These are phyloP conservation scores for Tachycineta bicolor DNA, from an alignment of 2,113 vertebrate species.

Conservation along the genomic window DNA sequence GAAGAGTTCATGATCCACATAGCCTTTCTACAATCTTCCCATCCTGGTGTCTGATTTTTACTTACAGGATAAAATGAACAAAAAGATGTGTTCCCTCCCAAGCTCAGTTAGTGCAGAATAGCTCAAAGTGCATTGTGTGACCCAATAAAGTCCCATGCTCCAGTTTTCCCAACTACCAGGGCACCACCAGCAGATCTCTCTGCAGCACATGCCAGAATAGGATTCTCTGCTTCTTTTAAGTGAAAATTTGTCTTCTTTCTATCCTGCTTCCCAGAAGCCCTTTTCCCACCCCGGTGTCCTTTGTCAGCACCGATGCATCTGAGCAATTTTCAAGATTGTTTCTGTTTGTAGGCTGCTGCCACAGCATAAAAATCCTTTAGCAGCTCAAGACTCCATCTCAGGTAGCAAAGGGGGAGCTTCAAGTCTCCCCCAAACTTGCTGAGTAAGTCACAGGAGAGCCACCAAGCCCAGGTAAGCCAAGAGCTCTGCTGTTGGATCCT, in stretches of 20 bases:
- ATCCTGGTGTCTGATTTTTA: neutral
- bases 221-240: neutral
- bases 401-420: neutral
- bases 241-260: neutral
- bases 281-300: neutral
- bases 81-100: neutral
- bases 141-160: neutral
- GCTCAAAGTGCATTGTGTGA: neutral
- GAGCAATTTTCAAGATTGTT: neutral
- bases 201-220: neutral
- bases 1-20: neutral
- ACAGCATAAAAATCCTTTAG: neutral
- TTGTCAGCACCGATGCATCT: neutral
- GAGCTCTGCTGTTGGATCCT: neutral
- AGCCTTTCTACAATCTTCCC: neutral
- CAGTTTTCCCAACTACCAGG: neutral
- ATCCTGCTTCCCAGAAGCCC: neutral
- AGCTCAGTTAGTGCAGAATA: neutral
- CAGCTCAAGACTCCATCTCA: neutral
- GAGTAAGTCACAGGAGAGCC: neutral
- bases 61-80: neutral
- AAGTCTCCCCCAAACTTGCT: neutral
- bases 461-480: neutral
- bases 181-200: neutral
- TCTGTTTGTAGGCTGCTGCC: neutral